A percentile compares a stretch with the other conserved stretches of the same genome.
Conservation (phyloP, 2,113 vertebrate genomes). For the Chamaea fasciata region DNA sequence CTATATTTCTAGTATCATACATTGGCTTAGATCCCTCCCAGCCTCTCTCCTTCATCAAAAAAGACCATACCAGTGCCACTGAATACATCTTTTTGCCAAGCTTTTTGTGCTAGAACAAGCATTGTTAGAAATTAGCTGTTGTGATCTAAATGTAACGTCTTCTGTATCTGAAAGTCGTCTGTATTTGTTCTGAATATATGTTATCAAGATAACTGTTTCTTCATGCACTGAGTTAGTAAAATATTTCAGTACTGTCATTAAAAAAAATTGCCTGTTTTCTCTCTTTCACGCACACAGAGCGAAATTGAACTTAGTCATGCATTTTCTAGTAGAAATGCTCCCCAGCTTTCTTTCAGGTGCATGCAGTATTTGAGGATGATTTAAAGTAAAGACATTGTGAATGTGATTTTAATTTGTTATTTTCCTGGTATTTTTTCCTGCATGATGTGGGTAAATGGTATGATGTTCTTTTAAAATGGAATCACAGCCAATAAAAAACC, state of each 20-base stretch:
- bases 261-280: constrained; percentile 71
- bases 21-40: constrained; percentile 26
- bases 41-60: not conserved
- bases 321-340: constrained; percentile 66
- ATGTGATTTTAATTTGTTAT: constrained; percentile 77
- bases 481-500: constrained; percentile 88
- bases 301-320: constrained; percentile 69
- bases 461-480: constrained; percentile 86
- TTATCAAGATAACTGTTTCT: constrained; percentile 58
- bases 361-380: constrained; percentile 76
- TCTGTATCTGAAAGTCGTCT: constrained; percentile 71
- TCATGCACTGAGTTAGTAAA: constrained; percentile 70
- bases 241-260: constrained; percentile 71
- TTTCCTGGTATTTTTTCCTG: constrained; percentile 82
- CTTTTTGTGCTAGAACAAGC: constrained; percentile 48
- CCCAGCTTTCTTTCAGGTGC: constrained; percentile 73
- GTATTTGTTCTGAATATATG: constrained; percentile 63
- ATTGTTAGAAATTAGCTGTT: constrained; percentile 70
- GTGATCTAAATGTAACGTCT: constrained; percentile 81
- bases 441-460: constrained; percentile 84
- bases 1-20: constrained; percentile 35
- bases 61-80: constrained; percentile 39
- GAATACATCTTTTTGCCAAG: constrained; percentile 40
- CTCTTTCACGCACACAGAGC: not conserved
- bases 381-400: constrained; percentile 71